Evolutionary conservation across 2,888 invertebrate species (phyloP).

Genomic region (Luperina nickerlii): DNA sequence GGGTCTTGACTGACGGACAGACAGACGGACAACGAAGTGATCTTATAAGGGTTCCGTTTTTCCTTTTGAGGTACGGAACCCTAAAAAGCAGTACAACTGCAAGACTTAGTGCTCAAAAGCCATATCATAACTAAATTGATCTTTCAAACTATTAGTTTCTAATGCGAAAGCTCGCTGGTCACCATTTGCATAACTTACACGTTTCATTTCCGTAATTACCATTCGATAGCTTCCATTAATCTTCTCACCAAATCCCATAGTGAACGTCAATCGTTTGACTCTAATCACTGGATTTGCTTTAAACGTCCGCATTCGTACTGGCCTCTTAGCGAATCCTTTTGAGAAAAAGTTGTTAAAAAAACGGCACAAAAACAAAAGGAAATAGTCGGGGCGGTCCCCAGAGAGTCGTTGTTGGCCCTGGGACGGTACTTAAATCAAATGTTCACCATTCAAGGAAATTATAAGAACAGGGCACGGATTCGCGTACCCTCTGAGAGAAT

Average conservation of each 20-base stretch:
- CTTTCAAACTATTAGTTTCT: slow-evolving; percentile 77
- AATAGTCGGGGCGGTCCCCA: slow-evolving; percentile 88
- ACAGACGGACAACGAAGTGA: no score
- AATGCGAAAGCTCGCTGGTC: slow-evolving; percentile 73
- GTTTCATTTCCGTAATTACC: slow-evolving; percentile 85
- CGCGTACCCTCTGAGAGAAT: slow-evolving; percentile 77
- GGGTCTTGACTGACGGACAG: no score
- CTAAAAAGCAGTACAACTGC: neutral
- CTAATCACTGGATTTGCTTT: slow-evolving; percentile 84
- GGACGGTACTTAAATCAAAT: slow-evolving; percentile 90
- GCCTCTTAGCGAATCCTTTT: slow-evolving; percentile 84
- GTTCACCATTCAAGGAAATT: slow-evolving; percentile 89
- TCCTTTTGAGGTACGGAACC: no score
- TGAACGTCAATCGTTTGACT: slow-evolving; percentile 83
- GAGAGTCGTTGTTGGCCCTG: slow-evolving; percentile 86
- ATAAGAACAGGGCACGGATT: slow-evolving; percentile 87
- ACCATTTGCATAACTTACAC: slow-evolving; percentile 85
- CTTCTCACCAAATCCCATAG: slow-evolving; percentile 79
- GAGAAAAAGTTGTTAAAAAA: slow-evolving; percentile 86
- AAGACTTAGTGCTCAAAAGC: slow-evolving; percentile 11
- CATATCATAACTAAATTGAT: slow-evolving; percentile 62
- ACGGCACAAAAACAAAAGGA: slow-evolving; percentile 87
- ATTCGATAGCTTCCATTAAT: slow-evolving; percentile 84
- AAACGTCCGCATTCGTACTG: slow-evolving; percentile 79
- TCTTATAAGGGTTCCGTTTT: no score